Base-by-base conservation (phyloP, 2,113 vertebrate genomes). In the Zapus hudsonius region DNA sequence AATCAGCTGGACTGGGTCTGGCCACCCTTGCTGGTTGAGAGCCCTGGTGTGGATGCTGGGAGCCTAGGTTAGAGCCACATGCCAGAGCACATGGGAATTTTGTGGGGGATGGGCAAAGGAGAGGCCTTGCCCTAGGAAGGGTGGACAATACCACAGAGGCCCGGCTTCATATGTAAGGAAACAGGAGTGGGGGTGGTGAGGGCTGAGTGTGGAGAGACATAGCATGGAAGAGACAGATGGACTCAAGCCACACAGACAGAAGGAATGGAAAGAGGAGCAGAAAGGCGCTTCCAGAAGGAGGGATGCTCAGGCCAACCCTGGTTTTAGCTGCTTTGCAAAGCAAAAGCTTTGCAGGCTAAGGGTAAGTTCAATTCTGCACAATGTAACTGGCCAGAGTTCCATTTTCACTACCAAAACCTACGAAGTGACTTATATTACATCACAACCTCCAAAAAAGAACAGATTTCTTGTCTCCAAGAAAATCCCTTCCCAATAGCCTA, bases 401-500 rank as follows among this genome's bases (percentile, higher is more conserved):
- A 47, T 57, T 36, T n/a, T 85, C 10, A 0, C 72, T 72, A 85
- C 47, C 44, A 70, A 38, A 55, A 2, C 52, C n/a, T 40, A 16
- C 38, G n/a, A n/a, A n/a, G n/a, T n/a, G n/a, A n/a, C 17, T 36
- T n/a, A 36, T 0, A 23, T n/a, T n/a, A n/a, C n/a, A n/a, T n/a
- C n/a, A n/a, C n/a, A 69, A 27, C 9, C 23, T 70, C 83, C 29
- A 38, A 38, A 84, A 36, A 20, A 84, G 55, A 72, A 4, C n/a
- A 40, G 17, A 19, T 73, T 59, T 25, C 16, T 16, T 70, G 33
- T 52, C 27, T 33, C 52, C 23, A n/a, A 29, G 52, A 7, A 73
- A 59, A 1, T 20, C n/a, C 19, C 57, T 3, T 0, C 27, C 0
- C 0, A 2, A 36, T 0, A 5, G 20, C 82, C 44, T 78, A 66